A percentile compares a stretch with the other conserved stretches of the same genome.
Evolutionary conservation across 2,888 invertebrate species (phyloP).

Genomic region (Perizoma flavofasciatum): DNA sequence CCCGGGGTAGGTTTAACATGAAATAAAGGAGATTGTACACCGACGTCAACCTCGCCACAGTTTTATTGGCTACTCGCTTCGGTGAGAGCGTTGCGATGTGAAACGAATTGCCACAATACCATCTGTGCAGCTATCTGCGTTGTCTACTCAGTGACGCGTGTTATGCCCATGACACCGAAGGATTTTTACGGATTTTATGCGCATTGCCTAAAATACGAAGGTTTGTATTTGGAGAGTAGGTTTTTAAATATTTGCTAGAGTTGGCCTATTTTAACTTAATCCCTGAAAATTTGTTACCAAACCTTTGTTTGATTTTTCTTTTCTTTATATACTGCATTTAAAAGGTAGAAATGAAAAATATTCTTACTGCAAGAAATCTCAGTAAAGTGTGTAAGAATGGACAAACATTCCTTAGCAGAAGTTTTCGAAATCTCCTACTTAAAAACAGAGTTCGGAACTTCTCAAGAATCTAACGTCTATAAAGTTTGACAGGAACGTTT

Average conservation of each 20-base stretch:
- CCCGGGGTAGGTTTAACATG: conserved; percentile 44
- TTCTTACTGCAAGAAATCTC: too few relatives aligned
- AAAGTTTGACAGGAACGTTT: conserved; percentile 28
- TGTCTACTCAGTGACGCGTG: conserved; percentile 26
- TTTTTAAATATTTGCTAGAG: conserved; percentile 2
- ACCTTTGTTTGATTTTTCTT: conserved; percentile 1
- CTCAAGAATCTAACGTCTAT: conserved; percentile 23
- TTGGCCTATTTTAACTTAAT: background rate
- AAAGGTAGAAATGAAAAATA: too few relatives aligned
- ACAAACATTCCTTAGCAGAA: conserved; percentile 10
- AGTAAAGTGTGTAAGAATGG: background rate
- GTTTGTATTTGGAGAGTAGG: conserved; percentile 1
- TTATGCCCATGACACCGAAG: conserved; percentile 35
- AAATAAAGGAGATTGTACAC: conserved; percentile 47
- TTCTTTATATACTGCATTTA: too few relatives aligned
- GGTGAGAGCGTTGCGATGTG: conserved; percentile 50
- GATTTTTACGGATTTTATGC: conserved; percentile 19
- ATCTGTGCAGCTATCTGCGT: conserved; percentile 31
- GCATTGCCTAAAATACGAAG: conserved; percentile 7
- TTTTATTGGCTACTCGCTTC: conserved; percentile 51
- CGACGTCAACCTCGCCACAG: conserved; percentile 39
- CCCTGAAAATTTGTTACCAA: background rate
- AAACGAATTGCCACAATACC: conserved; percentile 45
- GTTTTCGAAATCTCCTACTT: conserved; percentile 19
- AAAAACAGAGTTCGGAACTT: conserved; percentile 21